Percentiles rank a stretch among this genome's conserved stretches.
Evolutionary conservation across 2,797 vertebrate species (phyloP).

Genomic region (Chaetodon trifasciatus): DNA sequence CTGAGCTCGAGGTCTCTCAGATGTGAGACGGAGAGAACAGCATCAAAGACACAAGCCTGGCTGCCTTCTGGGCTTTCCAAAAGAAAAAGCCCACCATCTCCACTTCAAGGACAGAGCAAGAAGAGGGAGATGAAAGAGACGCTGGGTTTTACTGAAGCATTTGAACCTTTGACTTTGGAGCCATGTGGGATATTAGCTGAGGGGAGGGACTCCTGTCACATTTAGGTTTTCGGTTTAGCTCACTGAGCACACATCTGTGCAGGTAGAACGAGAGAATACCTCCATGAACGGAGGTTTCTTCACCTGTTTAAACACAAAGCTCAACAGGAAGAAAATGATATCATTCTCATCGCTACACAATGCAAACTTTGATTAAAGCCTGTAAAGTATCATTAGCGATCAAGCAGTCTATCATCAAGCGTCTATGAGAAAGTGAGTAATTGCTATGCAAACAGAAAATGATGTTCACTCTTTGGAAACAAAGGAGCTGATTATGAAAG

Average conservation of each 20-base stretch:
- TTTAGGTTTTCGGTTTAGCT: slow-evolving; percentile 15
- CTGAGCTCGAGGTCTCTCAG: slow-evolving; percentile 39
- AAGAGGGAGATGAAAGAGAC: slow-evolving; percentile 46
- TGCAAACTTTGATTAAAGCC: not conserved
- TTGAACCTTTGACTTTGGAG: slow-evolving; percentile 46
- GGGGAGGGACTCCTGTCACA: not conserved
- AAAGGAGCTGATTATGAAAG: slow-evolving; percentile 19
- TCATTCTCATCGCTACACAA: not conserved
- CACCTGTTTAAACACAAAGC: not conserved
- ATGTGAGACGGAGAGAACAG: slow-evolving; percentile 40
- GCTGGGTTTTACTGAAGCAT: not conserved
- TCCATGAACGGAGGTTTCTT: not conserved
- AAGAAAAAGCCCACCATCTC: slow-evolving; percentile 35
- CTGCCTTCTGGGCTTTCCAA: slow-evolving; percentile 33
- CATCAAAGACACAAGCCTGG: slow-evolving; percentile 45
- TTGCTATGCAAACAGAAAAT: not conserved
- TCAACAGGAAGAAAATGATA: not conserved
- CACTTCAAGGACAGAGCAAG: slow-evolving; percentile 41
- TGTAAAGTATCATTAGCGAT: not conserved
- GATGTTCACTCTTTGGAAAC: slow-evolving; percentile 2
- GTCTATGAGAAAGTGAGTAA: not conserved
- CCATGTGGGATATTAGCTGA: slow-evolving; percentile 7
- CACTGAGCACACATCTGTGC: not conserved
- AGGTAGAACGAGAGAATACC: not conserved
- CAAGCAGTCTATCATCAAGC: not conserved